Evolutionary conservation across 2,888 invertebrate species (phyloP).

Genomic region (Liopterus haemorrhoidalis): DNA sequence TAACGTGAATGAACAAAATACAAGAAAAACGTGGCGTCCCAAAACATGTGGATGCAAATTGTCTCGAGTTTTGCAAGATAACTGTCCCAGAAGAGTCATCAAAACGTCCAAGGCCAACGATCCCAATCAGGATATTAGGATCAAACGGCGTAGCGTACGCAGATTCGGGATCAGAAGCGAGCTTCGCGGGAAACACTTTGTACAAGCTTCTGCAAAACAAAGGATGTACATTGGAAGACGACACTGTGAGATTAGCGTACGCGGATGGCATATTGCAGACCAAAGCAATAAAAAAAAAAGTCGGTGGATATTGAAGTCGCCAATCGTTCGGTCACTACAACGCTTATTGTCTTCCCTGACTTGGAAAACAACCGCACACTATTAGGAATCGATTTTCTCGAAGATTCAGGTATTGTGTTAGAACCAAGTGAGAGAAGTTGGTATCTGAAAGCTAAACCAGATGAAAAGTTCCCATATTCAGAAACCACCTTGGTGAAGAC

Average conservation of each 20-base stretch:
- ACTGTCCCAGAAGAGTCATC: too few relatives aligned
- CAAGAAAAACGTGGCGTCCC: too few relatives aligned
- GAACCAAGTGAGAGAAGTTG: background rate
- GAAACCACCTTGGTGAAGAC: too few relatives aligned
- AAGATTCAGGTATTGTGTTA: background rate
- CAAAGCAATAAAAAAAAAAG: background rate
- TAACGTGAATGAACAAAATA: too few relatives aligned
- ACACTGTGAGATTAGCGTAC: background rate
- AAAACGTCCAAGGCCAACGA: background rate
- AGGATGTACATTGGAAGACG: conserved; percentile 1
- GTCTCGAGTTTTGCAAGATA: background rate
- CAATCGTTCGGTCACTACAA: background rate
- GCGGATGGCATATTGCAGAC: background rate
- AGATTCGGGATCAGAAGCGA: conserved; percentile 9
- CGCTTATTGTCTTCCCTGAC: background rate
- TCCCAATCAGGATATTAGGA: conserved; percentile 5
- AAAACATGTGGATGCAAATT: background rate
- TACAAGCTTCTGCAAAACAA: conserved; percentile 3
- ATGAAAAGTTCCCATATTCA: too few relatives aligned
- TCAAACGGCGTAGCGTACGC: conserved; percentile 5
- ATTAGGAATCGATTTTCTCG: conserved; percentile 7
- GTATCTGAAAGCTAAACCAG: conserved; percentile 2
- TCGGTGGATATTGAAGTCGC: background rate
- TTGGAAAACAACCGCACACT: background rate
- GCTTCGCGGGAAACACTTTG: conserved; percentile 5